Base-by-base conservation (phyloP, 2,797 vertebrate species). In the Lacerta agilis region DNA sequence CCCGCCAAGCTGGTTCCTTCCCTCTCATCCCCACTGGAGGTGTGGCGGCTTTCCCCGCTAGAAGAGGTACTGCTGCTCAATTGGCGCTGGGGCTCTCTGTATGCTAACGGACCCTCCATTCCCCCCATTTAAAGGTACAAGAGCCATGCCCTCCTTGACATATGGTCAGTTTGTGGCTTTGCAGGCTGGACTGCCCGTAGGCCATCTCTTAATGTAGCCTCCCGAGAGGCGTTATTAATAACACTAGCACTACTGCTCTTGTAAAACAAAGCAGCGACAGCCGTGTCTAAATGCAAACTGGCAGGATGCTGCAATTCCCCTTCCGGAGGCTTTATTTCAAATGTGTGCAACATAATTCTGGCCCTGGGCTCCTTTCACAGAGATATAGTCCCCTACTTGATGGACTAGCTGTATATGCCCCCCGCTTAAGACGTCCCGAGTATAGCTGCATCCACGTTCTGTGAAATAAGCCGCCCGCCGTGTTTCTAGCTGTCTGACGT, bases 401-500 rank as follows among this genome's bases (percentile, higher is more conserved):
- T 13, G 7, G 4, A 27, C 3, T 4, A 38, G 38, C 10, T 7
- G 1, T 69, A 8, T 27, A 41, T 5, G 17, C 8, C 66, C 25
- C 6, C 5, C 13, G 11, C 33, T 17, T 15, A n/a, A 43, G 41
- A 49, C 11, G 3, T 49, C n/a, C 38, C 1, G 38, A 43, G 33
- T 25, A 36, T 5, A 81, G 4, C 25, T 66, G 64, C 33, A 23
- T 81, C 8, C 20, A 20, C 10, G 7, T 55, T 78, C 23, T 55
- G 5, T 77, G 49, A 36, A 27, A n/a, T 20, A 45, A 45, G 8
- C 1, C 8, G 27, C 13, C 38, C 67, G 38, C 69, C 33, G n/a
- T 67, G 64, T 73, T 75, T 76, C 33, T 49, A n/a, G 1, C 10
- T 17, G 41, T 61, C 93, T 95, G 90, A 94, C 78, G 1, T 55